A percentile compares a stretch with the other conserved stretches of the same genome.
These are phyloP conservation scores for Anticlea derivata DNA, from an alignment of 2,888 invertebrate species.

Conservation along the genomic window DNA sequence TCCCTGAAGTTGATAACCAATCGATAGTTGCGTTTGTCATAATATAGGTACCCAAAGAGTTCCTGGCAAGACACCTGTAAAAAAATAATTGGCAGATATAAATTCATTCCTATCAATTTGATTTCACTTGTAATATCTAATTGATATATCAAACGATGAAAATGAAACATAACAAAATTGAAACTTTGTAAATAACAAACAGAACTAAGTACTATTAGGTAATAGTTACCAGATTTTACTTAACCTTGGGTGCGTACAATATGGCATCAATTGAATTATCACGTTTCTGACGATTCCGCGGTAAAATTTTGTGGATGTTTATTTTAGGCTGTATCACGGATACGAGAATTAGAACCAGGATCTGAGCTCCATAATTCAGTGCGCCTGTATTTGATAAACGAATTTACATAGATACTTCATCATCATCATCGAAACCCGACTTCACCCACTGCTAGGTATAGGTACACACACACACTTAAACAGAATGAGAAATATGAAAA, in stretches of 20 bases:
- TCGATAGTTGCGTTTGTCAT: no score
- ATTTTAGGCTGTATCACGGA: slow-evolving; percentile 25
- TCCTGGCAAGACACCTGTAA: no score
- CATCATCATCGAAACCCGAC: no score
- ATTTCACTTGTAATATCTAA: no score
- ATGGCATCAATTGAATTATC: slow-evolving; percentile 72
- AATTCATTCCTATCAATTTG: neutral
- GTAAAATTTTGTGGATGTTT: slow-evolving; percentile 32
- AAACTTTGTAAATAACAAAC: slow-evolving; percentile 5
- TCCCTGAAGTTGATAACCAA: no score
- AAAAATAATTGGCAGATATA: neutral
- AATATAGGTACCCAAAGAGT: no score
- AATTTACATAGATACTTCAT: no score
- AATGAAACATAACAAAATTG: neutral
- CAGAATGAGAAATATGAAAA: no score
- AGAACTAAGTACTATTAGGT: slow-evolving; percentile 18
- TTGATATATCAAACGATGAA: neutral
- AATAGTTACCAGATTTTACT: slow-evolving; percentile 57
- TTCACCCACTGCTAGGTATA: no score
- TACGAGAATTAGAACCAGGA: slow-evolving; percentile 5
- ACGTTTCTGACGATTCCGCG: slow-evolving; percentile 52
- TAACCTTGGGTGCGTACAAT: slow-evolving; percentile 55
- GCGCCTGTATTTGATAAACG: no score
- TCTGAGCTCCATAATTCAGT: neutral
- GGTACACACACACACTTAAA: no score